These are phyloP conservation scores for Todiramphus saurophagus DNA, from an alignment of 2,113 vertebrate species.

Conservation along the genomic window DNA sequence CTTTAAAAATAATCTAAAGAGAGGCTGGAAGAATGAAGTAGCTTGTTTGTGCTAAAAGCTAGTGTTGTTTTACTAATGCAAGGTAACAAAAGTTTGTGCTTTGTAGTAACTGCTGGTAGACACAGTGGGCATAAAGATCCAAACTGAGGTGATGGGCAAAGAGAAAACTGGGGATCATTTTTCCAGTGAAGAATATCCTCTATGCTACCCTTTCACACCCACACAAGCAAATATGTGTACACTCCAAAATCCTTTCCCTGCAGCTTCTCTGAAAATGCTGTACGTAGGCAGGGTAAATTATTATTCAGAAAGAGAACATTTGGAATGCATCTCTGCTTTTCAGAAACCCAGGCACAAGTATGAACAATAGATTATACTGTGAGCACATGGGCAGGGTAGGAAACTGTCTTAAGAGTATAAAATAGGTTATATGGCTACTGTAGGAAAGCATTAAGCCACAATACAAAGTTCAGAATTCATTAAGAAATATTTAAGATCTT, in stretches of 20 bases:
- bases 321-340: background rate
- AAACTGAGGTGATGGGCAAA: background rate
- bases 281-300: conserved; percentile 2
- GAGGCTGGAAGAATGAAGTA: background rate
- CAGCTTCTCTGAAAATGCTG: background rate
- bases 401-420: background rate
- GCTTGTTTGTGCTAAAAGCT: background rate
- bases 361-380: background rate
- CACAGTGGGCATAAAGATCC: background rate
- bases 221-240: background rate
- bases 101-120: background rate
- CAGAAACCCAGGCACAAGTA: background rate
- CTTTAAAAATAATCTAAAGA: background rate
- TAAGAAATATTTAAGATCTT: background rate
- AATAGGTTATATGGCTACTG: background rate
- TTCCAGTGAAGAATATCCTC: background rate
- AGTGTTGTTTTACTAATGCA: background rate
- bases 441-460: background rate
- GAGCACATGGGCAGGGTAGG: background rate
- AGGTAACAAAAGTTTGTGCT: background rate
- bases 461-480: background rate
- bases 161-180: background rate
- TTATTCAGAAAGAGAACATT: background rate
- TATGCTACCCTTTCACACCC: background rate
- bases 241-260: background rate